Conservation (phyloP, 2,113 vertebrate genomes). For the Petrocephalus microphthalmus region DNA sequence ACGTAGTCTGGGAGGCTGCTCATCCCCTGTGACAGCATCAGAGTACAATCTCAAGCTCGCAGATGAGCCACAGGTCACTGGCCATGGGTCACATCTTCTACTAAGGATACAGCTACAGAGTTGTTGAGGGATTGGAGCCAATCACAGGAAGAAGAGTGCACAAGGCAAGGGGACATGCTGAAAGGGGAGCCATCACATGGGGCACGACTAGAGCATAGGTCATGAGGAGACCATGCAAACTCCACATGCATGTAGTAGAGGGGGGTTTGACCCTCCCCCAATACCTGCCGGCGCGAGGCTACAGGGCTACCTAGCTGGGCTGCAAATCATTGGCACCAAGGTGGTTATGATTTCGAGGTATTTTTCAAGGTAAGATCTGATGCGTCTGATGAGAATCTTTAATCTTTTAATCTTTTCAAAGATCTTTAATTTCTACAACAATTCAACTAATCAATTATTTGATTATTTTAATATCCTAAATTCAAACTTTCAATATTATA, state of each 20-base stretch:
- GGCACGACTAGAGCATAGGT: not conserved
- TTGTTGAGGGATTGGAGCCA: too few relatives aligned
- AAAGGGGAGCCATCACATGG: not conserved
- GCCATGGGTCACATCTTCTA: not conserved
- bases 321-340: not conserved
- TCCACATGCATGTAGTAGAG: not conserved
- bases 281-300: not conserved
- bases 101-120: not conserved
- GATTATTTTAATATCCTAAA: not conserved
- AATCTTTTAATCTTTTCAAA: too few relatives aligned
- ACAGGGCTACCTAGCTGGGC: not conserved
- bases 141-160: too few relatives aligned
- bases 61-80: slow-evolving; percentile 1
- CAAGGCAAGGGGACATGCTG: too few relatives aligned
- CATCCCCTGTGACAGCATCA: slow-evolving; percentile 67
- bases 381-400: too few relatives aligned
- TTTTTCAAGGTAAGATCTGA: not conserved
- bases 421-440: too few relatives aligned
- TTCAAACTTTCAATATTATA: not conserved
- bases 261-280: not conserved
- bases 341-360: not conserved
- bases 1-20: slow-evolving; percentile 88
- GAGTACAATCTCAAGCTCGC: not conserved
- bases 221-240: not conserved
- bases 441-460: too few relatives aligned